These are phyloP conservation scores for Syritta pipiens DNA, from an alignment of 2,888 invertebrate genomes.

Conservation along the genomic window DNA sequence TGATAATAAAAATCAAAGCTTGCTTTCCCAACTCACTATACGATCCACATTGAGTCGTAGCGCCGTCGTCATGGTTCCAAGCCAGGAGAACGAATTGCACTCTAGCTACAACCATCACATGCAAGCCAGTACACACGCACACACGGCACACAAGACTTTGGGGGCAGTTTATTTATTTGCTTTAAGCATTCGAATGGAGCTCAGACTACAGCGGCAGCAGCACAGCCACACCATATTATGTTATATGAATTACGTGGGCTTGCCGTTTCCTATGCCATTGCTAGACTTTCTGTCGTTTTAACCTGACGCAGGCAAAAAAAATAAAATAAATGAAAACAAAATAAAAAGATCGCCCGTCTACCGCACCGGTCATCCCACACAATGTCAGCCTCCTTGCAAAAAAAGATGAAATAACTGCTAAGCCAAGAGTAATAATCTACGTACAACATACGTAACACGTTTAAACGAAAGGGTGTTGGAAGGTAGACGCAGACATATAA, in stretches of 20 bases:
- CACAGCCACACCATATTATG: constrained; percentile 28
- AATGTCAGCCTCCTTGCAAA: constrained; percentile 49
- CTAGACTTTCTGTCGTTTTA: constrained; percentile 67
- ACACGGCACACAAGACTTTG: constrained; percentile 41
- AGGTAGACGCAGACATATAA: constrained; percentile 42
- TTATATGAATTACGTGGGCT: constrained; percentile 60
- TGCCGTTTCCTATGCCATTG: constrained; percentile 55
- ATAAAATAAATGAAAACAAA: too few relatives aligned
- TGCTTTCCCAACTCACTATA: constrained; percentile 39
- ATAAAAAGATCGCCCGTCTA: constrained; percentile 50
- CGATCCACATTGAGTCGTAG: constrained; percentile 38
- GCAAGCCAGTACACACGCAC: constrained; percentile 26
- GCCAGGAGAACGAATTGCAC: constrained; percentile 38
- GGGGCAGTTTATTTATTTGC: constrained; percentile 60
- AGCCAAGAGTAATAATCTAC: constrained; percentile 17
- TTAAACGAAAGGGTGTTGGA: constrained; percentile 54
- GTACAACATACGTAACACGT: constrained; percentile 22
- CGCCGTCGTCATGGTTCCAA: constrained; percentile 42
- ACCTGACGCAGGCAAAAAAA: constrained; percentile 52
- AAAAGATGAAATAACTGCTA: constrained; percentile 54
- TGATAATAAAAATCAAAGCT: constrained; percentile 30
- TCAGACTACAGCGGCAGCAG: constrained; percentile 24
- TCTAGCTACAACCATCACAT: constrained; percentile 36
- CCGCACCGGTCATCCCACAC: constrained; percentile 60
- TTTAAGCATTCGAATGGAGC: constrained; percentile 39